These are phyloP conservation scores for Lycodopsis pacificus DNA, from an alignment of 2,797 vertebrate genomes.

Conservation along the genomic window DNA sequence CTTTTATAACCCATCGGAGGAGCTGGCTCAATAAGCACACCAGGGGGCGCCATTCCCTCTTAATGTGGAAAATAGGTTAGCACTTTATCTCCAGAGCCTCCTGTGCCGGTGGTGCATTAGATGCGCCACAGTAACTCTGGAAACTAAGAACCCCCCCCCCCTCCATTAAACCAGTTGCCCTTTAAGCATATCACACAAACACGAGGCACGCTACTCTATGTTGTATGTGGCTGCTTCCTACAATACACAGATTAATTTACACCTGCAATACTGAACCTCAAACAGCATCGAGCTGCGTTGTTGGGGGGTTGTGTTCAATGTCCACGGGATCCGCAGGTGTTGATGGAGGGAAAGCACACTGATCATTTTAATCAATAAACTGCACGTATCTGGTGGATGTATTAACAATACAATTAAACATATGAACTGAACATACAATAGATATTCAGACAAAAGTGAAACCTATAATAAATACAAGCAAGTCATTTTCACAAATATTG, in stretches of 20 bases:
- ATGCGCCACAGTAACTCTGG: conserved; percentile 22
- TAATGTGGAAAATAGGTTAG: conserved; percentile 42
- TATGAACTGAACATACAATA: background rate
- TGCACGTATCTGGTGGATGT: background rate
- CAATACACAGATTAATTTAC: background rate
- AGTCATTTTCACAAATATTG: background rate
- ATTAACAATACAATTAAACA: background rate
- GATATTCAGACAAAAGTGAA: background rate
- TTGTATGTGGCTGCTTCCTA: conserved; percentile 4
- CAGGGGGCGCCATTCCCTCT: conserved; percentile 63
- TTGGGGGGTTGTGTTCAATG: background rate
- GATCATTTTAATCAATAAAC: background rate
- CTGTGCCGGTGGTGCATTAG: conserved; percentile 28
- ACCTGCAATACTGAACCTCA: conserved; percentile 14
- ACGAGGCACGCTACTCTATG: conserved; percentile 6
- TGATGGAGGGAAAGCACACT: background rate
- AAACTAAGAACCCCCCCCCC: conserved; percentile 13
- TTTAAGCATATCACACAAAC: conserved; percentile 29
- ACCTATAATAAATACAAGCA: background rate
- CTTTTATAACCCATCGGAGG: background rate
- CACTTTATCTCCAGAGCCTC: conserved; percentile 24
- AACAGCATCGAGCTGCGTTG: background rate
- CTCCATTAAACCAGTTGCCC: conserved; percentile 35
- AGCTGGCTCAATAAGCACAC: conserved; percentile 23
- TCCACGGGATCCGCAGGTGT: background rate